Evolutionary conservation across 2,113 vertebrate genomes (phyloP).

Genomic region (Parus major): DNA sequence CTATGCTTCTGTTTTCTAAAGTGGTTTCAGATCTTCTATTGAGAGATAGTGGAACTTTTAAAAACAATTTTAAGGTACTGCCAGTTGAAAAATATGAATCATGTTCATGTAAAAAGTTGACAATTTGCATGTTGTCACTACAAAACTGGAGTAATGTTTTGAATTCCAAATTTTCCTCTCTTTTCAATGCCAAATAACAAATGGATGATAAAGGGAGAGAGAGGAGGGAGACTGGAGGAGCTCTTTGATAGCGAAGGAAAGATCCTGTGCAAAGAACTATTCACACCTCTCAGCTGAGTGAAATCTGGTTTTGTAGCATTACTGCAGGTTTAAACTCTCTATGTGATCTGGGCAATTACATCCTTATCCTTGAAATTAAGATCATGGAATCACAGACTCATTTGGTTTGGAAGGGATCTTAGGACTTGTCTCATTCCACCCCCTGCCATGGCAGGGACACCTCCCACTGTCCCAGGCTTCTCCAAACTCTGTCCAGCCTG

Average conservation of each 20-base stretch:
- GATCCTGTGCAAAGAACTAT: not conserved
- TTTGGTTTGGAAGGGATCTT: not conserved
- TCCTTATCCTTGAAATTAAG: not conserved
- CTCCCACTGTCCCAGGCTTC: fast-evolving
- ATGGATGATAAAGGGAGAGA: not conserved
- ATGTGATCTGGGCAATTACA: fast-evolving
- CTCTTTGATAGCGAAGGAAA: not conserved
- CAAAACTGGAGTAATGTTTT: not conserved
- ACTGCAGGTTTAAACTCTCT: not conserved
- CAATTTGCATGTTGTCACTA: not conserved
- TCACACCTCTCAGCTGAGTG: not conserved
- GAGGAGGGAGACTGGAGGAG: not conserved
- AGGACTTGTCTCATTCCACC: not conserved
- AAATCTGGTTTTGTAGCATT: not conserved
- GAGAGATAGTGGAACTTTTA: not conserved
- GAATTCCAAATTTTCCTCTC: not conserved
- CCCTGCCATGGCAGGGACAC: not conserved
- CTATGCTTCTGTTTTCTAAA: not conserved
- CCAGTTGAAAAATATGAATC: fast-evolving
- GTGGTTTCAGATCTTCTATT: not conserved
- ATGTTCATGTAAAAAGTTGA: not conserved
- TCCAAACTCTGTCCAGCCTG: fast-evolving
- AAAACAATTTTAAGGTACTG: not conserved
- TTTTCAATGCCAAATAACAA: not conserved
- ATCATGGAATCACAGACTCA: not conserved